Percentiles rank a stretch among this genome's conserved stretches.
Evolutionary conservation across 1,140 invertebrate species (phyloP).

Genomic region (Euglossa dilemma): DNA sequence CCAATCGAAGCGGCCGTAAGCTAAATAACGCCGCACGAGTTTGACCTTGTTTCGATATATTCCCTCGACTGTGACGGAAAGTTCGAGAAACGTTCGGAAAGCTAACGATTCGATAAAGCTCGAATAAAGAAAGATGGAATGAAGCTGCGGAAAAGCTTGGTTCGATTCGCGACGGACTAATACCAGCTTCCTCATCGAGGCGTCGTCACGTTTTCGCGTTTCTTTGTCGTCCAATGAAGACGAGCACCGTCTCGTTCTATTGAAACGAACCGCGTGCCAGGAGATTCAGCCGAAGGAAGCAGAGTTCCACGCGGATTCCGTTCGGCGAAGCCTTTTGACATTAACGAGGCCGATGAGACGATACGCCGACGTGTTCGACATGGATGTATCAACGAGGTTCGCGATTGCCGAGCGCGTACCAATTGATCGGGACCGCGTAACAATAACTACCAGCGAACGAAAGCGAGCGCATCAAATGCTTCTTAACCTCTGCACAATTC

Average conservation of each 20-base stretch:
- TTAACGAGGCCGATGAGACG: constrained; percentile 52
- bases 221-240: constrained; percentile 15
- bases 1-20: constrained; percentile 12
- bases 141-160: not conserved
- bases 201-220: not conserved
- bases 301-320: constrained; percentile 17
- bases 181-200: not conserved
- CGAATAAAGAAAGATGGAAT: not conserved
- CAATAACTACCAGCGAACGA: not conserved
- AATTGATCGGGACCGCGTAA: not conserved
- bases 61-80: no score
- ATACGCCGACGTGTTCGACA: constrained; percentile 18
- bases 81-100: no score
- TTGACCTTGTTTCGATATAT: no score
- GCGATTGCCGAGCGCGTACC: not conserved
- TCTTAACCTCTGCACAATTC: not conserved
- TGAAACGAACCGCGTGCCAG: not conserved
- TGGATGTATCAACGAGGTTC: no score
- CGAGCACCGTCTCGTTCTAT: constrained; percentile 33
- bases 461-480: not conserved
- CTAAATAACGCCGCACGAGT: no score
- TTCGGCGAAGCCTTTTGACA: constrained; percentile 48
- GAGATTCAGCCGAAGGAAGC: not conserved
- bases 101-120: no score
- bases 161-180: not conserved